Base-by-base conservation (phyloP, 2,797 vertebrate species). In the Sebastes glaucus region DNA sequence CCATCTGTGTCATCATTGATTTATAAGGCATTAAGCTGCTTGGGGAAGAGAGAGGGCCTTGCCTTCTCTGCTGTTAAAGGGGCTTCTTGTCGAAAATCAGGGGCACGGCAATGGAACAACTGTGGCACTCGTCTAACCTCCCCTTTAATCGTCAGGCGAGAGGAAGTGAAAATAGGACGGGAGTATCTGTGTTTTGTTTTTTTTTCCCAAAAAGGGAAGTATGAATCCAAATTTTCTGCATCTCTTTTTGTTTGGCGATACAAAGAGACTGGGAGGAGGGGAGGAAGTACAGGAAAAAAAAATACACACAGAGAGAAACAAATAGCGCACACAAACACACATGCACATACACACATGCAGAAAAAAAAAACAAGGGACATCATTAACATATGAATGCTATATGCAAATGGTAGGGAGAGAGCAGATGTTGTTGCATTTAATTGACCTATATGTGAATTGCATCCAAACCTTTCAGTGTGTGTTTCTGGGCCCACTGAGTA, bases 381-480 rank as follows among this genome's bases (percentile, higher is more conserved):
- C 96, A 99, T 99, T 99, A 98, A 98, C 98, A 99, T 99, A 99
- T 99, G 98, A 99, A 99, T 99, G 96, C 97, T 98, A 96, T 99
- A 99, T 99, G 98, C 98, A 98, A 99, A 99, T 99, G 96, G 92
- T 93, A 93, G 95, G 97, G 96, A 96, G 97, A 98, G 97, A 99
- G 98, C 98, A 99, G 98, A 99, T 99, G 98, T 99, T 98, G 97
- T 96, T 95, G 98, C 98, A 99, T 99, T 97, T 99, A 98, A 99
- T 99, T 99, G 98, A 99, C 98, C 98, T 99, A 99, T 98, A 99
- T 99, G 98, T 98, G 98, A 99, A 98, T 98, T 97, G 97, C 97
- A 99, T 98, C 97, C 97, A 97, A 98, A 98, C 97, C 97, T 97
- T 98, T 97, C 97, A 97, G 96, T 97, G 96, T 95, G 96, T 97